phyloP scores from a whole-genome alignment of 2,797 vertebrate genomes.

The Moxostoma hubbsi region DNA sequence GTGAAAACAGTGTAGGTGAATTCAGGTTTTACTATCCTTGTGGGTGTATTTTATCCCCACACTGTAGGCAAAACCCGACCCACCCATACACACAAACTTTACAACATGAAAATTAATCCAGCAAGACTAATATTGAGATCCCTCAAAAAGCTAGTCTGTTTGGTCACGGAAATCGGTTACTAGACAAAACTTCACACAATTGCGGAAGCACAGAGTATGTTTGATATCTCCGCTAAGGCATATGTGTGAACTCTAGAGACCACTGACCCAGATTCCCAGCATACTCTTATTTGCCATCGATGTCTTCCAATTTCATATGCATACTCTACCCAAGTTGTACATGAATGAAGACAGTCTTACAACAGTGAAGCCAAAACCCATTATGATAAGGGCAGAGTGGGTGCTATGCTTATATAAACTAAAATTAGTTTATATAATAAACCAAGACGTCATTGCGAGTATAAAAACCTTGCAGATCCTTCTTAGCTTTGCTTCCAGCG shows the following conservation, averaged over 20 bases:
- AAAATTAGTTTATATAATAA: not conserved
- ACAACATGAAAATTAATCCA: not conserved
- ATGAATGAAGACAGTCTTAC: constrained; percentile 30
- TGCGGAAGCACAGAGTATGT: not conserved
- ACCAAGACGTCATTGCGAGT: too few species aligned
- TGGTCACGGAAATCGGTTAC: constrained; percentile 11
- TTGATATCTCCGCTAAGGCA: constrained; percentile 27
- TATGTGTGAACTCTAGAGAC: constrained; percentile 51
- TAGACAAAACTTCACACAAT: constrained; percentile 15
- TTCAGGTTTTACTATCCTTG: too few species aligned
- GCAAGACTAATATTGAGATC: not conserved
- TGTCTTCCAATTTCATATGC: constrained; percentile 39
- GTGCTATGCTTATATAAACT: constrained; percentile 6
- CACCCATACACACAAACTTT: not conserved
- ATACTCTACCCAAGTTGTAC: constrained; percentile 1
- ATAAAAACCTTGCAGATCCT: too few species aligned
- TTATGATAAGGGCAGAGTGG: not conserved
- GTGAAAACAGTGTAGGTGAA: too few species aligned
- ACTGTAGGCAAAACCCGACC: too few species aligned
- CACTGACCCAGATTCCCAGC: constrained; percentile 65
- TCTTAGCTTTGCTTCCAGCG: too few species aligned
- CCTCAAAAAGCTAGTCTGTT: not conserved
- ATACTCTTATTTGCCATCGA: constrained; percentile 5
- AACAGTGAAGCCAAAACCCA: constrained; percentile 27
- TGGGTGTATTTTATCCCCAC: too few species aligned